Evolutionary conservation across 2,113 vertebrate genomes (phyloP).

Genomic region (Tachuris rubrigastra): DNA sequence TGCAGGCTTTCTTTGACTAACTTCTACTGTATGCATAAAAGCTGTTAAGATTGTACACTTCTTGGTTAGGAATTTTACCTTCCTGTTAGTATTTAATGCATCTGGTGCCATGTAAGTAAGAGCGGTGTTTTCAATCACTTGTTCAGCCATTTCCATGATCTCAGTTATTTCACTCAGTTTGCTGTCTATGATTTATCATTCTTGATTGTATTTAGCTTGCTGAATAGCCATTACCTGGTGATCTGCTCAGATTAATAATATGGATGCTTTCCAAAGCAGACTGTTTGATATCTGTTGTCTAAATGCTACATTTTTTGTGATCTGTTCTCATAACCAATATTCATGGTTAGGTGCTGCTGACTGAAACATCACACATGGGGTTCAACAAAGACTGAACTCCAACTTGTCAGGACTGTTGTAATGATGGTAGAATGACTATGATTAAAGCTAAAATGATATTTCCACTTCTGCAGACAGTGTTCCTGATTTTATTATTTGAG

Average conservation of each 20-base stretch:
- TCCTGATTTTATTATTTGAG: slow-evolving; percentile 18
- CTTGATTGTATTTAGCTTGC: background rate
- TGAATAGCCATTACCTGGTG: background rate
- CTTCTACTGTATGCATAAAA: background rate
- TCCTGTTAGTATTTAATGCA: background rate
- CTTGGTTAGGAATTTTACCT: background rate
- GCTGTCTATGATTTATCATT: background rate
- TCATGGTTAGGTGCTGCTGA: background rate
- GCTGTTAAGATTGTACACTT: background rate
- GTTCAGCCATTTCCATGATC: background rate
- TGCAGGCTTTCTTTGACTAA: background rate
- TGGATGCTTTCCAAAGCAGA: background rate
- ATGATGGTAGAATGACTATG: background rate
- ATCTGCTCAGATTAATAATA: background rate
- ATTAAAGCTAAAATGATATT: slow-evolving; percentile 22
- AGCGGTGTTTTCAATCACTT: background rate
- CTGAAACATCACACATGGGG: background rate
- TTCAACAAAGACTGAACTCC: background rate
- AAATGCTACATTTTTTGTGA: background rate
- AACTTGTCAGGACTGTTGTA: background rate
- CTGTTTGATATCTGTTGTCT: background rate
- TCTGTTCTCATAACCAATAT: background rate
- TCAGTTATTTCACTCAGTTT: background rate
- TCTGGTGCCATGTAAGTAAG: background rate
- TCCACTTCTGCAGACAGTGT: background rate